Conservation (phyloP, 2,113 vertebrate species). For the Gobius niger region DNA sequence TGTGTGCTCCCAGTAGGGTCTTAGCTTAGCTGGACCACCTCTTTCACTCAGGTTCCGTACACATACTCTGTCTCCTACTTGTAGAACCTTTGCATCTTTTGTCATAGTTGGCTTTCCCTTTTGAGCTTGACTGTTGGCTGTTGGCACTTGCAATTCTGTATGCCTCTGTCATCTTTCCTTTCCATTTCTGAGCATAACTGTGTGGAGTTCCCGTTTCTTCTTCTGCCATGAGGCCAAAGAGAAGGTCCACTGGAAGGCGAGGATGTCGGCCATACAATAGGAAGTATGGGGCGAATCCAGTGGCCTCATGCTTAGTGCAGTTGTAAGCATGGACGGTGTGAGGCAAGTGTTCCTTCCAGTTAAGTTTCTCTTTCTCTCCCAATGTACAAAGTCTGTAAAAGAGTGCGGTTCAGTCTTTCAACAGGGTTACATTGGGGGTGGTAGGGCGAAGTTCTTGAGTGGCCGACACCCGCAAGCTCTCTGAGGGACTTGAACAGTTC, state of each 20-base stretch:
- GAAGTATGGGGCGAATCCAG: neutral
- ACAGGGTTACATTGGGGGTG: neutral
- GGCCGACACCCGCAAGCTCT: neutral
- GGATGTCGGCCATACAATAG: neutral
- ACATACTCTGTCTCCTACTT: neutral
- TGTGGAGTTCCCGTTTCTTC: neutral
- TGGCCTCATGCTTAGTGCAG: neutral
- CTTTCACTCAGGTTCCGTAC: neutral
- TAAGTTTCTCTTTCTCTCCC: neutral
- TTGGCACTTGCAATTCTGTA: neutral
- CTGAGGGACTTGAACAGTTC: neutral
- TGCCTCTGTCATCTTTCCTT: neutral
- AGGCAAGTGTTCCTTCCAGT: neutral
- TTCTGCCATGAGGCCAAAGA: neutral
- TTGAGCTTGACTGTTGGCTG: slow-evolving; percentile 1
- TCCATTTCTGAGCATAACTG: neutral
- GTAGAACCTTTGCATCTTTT: neutral
- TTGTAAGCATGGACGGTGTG: neutral
- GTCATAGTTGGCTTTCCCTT: neutral
- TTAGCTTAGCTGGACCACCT: neutral
- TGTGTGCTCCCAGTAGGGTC: neutral
- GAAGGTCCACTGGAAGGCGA: neutral
- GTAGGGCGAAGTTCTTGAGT: neutral
- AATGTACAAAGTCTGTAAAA: neutral
- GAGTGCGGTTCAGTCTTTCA: neutral